A percentile compares a stretch with the other conserved stretches of the same genome.
These are phyloP conservation scores for Ormyrus thymus DNA, from an alignment of 2,888 invertebrate genomes.

Conservation along the genomic window DNA sequence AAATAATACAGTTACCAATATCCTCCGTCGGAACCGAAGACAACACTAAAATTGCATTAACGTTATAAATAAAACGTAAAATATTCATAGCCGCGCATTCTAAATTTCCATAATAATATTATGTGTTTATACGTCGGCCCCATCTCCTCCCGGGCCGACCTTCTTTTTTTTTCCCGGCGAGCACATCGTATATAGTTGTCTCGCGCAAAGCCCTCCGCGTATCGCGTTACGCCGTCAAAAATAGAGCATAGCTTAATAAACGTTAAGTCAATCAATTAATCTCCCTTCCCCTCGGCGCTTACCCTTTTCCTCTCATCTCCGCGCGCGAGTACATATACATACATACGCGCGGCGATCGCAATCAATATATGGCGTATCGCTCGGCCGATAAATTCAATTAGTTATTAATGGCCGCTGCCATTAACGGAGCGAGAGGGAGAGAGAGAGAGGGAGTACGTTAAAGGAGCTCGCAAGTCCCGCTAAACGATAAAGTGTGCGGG, in stretches of 20 bases:
- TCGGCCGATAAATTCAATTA: constrained; percentile 66
- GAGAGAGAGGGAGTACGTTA: background rate
- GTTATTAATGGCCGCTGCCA: constrained; percentile 69
- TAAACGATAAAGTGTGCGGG: constrained; percentile 11
- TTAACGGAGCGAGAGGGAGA: constrained; percentile 61
- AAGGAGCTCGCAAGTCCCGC: constrained; percentile 45
- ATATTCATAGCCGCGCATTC: constrained; percentile 26
- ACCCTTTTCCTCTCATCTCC: constrained; percentile 1
- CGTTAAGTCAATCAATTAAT: constrained; percentile 55
- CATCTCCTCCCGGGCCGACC: background rate
- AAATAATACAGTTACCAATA: too few species aligned
- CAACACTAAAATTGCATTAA: background rate
- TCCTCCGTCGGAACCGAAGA: too few species aligned
- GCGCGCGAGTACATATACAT: background rate
- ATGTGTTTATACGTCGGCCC: constrained; percentile 14
- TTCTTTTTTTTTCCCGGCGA: background rate
- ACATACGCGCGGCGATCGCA: constrained; percentile 52
- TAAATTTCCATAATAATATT: constrained; percentile 20
- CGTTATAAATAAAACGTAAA: constrained; percentile 18
- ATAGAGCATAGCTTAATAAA: constrained; percentile 38
- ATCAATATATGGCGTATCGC: constrained; percentile 62
- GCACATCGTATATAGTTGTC: background rate
- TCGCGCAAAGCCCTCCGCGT: background rate
- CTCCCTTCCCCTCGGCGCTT: constrained; percentile 15
- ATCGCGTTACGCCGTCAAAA: constrained; percentile 34